Conservation (phyloP, 2,797 vertebrate genomes). For the Streptopelia turtur region DNA sequence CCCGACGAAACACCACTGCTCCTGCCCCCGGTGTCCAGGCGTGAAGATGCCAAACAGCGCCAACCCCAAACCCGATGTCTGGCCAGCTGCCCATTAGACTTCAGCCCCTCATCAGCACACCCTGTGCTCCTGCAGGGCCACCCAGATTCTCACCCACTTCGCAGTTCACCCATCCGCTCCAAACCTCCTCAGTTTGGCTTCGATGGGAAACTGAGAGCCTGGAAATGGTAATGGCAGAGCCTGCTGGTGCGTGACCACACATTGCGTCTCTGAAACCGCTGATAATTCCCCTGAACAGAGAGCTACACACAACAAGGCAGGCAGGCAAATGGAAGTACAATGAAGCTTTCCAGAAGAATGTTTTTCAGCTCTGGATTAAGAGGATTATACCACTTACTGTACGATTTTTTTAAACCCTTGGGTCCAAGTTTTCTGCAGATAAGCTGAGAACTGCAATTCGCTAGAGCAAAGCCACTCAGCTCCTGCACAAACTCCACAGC, state of each 20-base stretch:
- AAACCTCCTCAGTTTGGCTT: background rate
- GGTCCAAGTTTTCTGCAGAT: slow-evolving; percentile 26
- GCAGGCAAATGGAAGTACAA: slow-evolving; percentile 35
- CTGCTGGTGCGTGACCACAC: background rate
- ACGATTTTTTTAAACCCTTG: slow-evolving; percentile 8
- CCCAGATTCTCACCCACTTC: background rate
- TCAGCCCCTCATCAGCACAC: accelerated
- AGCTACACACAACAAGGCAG: background rate
- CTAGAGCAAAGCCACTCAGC: background rate
- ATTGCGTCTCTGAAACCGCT: background rate
- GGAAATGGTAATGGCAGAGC: background rate
- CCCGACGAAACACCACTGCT: background rate
- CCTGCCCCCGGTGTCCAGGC: background rate
- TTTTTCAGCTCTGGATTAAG: slow-evolving; percentile 40
- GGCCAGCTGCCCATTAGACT: background rate
- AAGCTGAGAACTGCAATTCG: slow-evolving; percentile 40
- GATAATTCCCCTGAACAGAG: background rate
- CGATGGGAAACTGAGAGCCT: background rate
- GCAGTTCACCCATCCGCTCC: background rate
- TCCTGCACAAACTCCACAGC: background rate
- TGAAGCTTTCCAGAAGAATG: slow-evolving; percentile 23
- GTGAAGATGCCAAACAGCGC: background rate
- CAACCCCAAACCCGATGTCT: background rate
- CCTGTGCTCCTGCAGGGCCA: background rate
- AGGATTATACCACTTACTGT: slow-evolving; percentile 33